Conservation (phyloP, 2,113 vertebrate genomes). For the Circaetus gallicus region DNA sequence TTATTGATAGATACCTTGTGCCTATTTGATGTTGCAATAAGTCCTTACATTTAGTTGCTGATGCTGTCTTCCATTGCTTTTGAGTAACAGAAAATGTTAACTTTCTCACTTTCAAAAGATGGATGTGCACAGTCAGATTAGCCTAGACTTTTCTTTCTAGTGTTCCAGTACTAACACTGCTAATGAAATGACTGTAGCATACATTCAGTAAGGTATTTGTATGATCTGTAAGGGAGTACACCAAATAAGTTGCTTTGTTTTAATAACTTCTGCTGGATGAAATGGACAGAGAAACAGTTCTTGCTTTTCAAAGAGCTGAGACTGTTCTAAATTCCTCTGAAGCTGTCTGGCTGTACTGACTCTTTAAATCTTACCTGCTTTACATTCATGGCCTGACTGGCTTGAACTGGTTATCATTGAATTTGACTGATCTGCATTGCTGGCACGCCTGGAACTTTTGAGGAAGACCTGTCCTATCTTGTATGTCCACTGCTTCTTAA, state of each 20-base stretch:
- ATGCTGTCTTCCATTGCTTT: background rate
- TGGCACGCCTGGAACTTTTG: background rate
- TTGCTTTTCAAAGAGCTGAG: background rate
- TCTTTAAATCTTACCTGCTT: background rate
- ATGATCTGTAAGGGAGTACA: background rate
- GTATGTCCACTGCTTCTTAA: background rate
- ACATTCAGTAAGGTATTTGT: background rate
- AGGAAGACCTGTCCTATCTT: background rate
- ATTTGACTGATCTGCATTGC: background rate
- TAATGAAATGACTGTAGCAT: background rate
- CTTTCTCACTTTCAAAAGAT: background rate
- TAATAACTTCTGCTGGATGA: background rate
- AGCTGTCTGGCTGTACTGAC: background rate
- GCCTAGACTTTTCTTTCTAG: background rate
- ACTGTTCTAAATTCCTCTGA: background rate
- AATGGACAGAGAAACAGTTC: background rate
- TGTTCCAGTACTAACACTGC: background rate
- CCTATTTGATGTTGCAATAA: background rate
- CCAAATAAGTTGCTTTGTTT: background rate
- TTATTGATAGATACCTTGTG: background rate
- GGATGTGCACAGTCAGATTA: background rate
- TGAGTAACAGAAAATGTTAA: background rate
- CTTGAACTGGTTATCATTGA: background rate
- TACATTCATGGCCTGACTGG: background rate
- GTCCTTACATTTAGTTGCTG: background rate